A percentile compares a stretch with the other conserved stretches of the same genome.
These are phyloP conservation scores for Herpetotheres cachinnans DNA, from an alignment of 2,113 vertebrate species.

Conservation along the genomic window DNA sequence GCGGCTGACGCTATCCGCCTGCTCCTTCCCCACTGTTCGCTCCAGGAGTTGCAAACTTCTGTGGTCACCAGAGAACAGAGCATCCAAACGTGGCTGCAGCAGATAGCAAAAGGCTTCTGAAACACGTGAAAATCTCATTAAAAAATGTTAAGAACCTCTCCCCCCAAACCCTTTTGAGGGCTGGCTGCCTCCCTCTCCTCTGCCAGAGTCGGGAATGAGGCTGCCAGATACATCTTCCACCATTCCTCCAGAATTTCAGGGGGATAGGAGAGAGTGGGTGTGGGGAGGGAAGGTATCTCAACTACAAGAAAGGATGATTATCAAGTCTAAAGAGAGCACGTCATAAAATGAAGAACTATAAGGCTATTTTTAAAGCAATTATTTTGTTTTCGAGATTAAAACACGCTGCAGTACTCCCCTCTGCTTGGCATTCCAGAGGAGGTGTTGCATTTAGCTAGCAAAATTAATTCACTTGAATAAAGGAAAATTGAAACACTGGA, in stretches of 20 bases:
- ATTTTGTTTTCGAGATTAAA: conserved; percentile 26
- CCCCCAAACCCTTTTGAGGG: fast-evolving
- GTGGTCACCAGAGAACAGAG: neutral
- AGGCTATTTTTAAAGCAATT: conserved; percentile 43
- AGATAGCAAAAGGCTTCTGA: neutral
- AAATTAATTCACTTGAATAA: neutral
- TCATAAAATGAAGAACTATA: conserved; percentile 10
- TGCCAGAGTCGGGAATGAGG: neutral
- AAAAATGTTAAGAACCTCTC: neutral
- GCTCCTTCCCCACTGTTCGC: neutral
- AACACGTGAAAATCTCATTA: neutral
- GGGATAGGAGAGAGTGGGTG: conserved; percentile 30
- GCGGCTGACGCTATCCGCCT: fast-evolving
- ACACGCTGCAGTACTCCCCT: conserved; percentile 33
- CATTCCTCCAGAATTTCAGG: conserved; percentile 15
- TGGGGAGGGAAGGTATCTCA: conserved; percentile 42
- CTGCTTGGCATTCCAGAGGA: conserved; percentile 19
- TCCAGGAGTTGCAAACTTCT: neutral
- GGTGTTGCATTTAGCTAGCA: neutral
- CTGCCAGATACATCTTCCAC: neutral
- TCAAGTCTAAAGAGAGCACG: conserved; percentile 20
- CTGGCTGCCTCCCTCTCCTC: neutral
- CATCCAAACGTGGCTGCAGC: neutral
- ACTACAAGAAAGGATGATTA: conserved; percentile 40
- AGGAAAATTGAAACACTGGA: neutral